Base-by-base conservation (phyloP, 2,113 vertebrate species). In the Trichomycterus rosablanca region DNA sequence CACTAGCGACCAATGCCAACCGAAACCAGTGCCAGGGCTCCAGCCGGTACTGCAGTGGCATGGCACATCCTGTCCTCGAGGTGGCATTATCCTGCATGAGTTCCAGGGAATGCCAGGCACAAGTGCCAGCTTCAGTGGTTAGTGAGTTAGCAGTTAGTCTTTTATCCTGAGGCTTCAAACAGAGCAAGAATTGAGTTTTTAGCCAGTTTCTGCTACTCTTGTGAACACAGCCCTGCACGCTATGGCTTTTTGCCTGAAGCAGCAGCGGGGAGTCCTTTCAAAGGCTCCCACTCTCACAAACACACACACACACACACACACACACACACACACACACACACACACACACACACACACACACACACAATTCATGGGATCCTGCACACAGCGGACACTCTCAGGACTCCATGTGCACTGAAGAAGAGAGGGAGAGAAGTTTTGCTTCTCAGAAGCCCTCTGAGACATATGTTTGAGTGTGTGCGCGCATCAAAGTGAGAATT, bases 361-460 rank as follows among this genome's bases (percentile, higher is more conserved):
- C 59, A 62, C 35, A 43, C 59, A 39, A 67, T 28, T 40, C 57
- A 52, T 34, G 48, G 45, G 59, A 55, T 54, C 72, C 66, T 79
- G 74, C 77, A 74, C 76, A 72, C 72, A 74, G 72, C 76, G 74
- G 76, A 80, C 79, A 76, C 68, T 34, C 60, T 74, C 72, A 76
- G 71, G 80, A 71, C 70, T 72, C 64, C 60, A 68, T 72, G 59
- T 66, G 52, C 48, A 68, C 63, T 59, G 50, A 54, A 58, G 34
- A 63, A 54, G 34, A 59, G 46, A 63, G 63, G 28, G 43, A 56
- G 63, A 39, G 35, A 60, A 63, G 48, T 62, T 59, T 46, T 62
- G 46, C 49, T 66, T 44, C 51, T n/a, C n/a, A n/a, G 6, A 22
- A 67, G 54, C 35, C 50, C 63, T 62, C 39, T 1, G 28, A 61